Evolutionary conservation across 2,797 vertebrate species (phyloP), one percentile per base, ranked within the genome.

Genomic region (Gambusia yucatana): DNA sequence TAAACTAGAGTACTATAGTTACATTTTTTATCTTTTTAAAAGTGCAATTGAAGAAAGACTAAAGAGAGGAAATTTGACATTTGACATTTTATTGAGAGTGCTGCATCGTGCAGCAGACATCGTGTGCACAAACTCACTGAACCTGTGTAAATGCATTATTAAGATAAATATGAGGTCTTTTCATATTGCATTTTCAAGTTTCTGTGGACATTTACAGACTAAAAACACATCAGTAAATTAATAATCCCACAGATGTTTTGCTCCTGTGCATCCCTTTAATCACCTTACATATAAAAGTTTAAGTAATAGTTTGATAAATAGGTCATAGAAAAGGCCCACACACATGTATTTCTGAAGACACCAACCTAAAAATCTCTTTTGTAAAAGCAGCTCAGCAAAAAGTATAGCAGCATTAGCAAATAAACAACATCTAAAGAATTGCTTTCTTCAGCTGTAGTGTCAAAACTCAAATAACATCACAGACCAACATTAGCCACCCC

Each of bases 391-490:
- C 41, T 46, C n/a, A 80, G 73, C 82, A 86, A 70, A 89, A 36
- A 86, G 83, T 67, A 87, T 72, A 86, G 88, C 89, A 92, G 92
- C 78, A 71, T 71, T 43, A 90, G 83, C 77, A 91, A 88, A 88
- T 88, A 82, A 88, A 91, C 87, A 92, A 88, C 87, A 87, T 83
- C 83, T 75, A 91, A 89, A 90, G 75, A 92, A 87, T 84, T 65
- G 67, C 82, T 83, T 73, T 90, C 87, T 88, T 90, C 69, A 86
- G 84, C 86, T 83, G 86, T 85, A 85, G 87, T 84, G 86, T 88
- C 86, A 94, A 67, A 91, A 94, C 91, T 91, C 91, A 86, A 93
- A 94, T 90, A 93, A 91, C 91, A 93, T 90, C 89, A 85, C 82
- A 89, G 82, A 87, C 93, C 91, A 94, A 93, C 86, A 93, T 93